A percentile compares a stretch with the other conserved stretches of the same genome.
Conservation (phyloP, 2,797 vertebrate species). For the Aphelocoma californica region DNA sequence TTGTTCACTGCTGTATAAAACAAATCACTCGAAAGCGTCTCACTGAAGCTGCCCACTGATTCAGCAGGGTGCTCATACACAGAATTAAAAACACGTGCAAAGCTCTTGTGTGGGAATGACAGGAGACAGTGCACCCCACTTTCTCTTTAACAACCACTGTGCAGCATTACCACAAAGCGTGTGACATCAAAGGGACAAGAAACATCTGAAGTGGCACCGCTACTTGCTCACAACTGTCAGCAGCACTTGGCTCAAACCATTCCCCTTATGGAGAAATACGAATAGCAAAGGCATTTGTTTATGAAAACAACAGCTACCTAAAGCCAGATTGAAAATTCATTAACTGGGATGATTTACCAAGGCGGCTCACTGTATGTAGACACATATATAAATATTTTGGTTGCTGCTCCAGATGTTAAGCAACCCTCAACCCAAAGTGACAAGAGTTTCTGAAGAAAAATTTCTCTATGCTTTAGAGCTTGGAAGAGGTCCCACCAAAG, state of each 20-base stretch:
- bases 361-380: neutral
- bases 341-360: neutral
- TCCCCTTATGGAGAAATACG: neutral
- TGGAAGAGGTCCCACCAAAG: neutral
- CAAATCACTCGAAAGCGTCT: slow-evolving; percentile 53
- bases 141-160: neutral
- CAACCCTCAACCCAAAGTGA: neutral
- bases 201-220: neutral
- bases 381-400: neutral
- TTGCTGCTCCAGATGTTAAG: neutral
- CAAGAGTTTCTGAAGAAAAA: neutral
- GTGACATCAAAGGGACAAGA: neutral
- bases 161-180: neutral
- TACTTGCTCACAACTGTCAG: slow-evolving; percentile 3
- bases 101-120: neutral
- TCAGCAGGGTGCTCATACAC: slow-evolving; percentile 18
- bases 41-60: slow-evolving; percentile 46
- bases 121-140: neutral
- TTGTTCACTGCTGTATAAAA: neutral
- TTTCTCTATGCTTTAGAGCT: neutral
- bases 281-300: slow-evolving; percentile 12
- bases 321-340: neutral
- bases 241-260: neutral
- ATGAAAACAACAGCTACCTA: slow-evolving; percentile 12
- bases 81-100: neutral